These are phyloP conservation scores for Stratiomys singularior DNA, from an alignment of 2,888 invertebrate genomes.

Conservation along the genomic window DNA sequence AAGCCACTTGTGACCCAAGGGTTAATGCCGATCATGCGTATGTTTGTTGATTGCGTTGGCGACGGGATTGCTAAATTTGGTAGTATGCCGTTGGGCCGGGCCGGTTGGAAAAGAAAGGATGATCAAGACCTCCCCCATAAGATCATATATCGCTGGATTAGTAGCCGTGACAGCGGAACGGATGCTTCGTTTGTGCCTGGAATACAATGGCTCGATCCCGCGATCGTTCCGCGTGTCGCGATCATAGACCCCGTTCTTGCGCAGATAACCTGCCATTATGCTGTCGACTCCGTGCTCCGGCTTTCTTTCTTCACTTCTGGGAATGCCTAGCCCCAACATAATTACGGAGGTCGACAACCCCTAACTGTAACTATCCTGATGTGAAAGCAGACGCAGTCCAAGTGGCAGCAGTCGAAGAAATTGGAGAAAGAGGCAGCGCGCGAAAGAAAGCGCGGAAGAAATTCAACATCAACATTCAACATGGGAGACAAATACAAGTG, in stretches of 20 bases:
- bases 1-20: slow-evolving; percentile 6
- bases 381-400: slow-evolving; percentile 31
- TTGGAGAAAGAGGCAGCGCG: slow-evolving; percentile 22
- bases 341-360: slow-evolving; percentile 48
- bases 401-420: slow-evolving; percentile 29
- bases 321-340: slow-evolving; percentile 43
- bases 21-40: slow-evolving; percentile 10
- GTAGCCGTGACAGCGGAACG: slow-evolving; percentile 2
- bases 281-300: slow-evolving; percentile 15
- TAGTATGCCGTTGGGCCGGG: background rate
- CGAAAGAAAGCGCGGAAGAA: slow-evolving; percentile 19
- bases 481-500: slow-evolving; percentile 31
- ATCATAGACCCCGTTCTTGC: slow-evolving; percentile 35
- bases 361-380: slow-evolving; percentile 47
- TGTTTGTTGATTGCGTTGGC: slow-evolving; percentile 17
- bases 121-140: slow-evolving; percentile 22
- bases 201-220: slow-evolving; percentile 29
- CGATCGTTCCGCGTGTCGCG: slow-evolving; percentile 30
- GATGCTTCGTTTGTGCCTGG: slow-evolving; percentile 35
- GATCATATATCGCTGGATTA: background rate
- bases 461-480: slow-evolving; percentile 3
- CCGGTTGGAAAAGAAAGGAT: background rate
- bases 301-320: slow-evolving; percentile 36
- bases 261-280: slow-evolving; percentile 42
- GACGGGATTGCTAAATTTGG: slow-evolving; percentile 32